These are phyloP conservation scores for Standfussiana lucernea DNA, from an alignment of 2,888 invertebrate species.

Conservation along the genomic window DNA sequence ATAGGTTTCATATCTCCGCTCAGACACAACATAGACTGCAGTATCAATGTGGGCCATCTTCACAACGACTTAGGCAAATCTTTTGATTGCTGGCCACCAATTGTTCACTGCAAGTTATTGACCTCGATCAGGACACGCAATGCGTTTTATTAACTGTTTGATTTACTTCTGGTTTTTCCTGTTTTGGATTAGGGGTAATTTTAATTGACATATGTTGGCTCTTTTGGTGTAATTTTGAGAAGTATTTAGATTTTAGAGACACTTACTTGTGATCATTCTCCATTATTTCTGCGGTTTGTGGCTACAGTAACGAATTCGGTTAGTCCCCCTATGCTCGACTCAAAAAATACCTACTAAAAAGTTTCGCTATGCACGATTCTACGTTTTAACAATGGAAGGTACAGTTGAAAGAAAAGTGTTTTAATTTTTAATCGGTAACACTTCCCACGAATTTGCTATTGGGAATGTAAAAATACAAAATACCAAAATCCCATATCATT, in stretches of 20 bases:
- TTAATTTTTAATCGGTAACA: too few relatives aligned
- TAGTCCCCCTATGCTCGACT: too few relatives aligned
- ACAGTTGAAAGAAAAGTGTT: too few relatives aligned
- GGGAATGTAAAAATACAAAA: background rate
- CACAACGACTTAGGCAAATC: conserved; percentile 49
- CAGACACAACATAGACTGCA: conserved; percentile 41
- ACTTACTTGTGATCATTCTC: background rate
- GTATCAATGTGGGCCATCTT: conserved; percentile 56
- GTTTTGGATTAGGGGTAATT: background rate
- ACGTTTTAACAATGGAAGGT: too few relatives aligned
- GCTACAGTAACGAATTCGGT: too few relatives aligned
- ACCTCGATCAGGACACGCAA: conserved; percentile 34
- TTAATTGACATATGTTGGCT: background rate
- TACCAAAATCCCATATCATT: conserved; percentile 14
- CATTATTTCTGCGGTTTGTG: background rate
- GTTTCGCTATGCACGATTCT: too few relatives aligned
- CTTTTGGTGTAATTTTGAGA: background rate
- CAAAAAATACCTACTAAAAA: too few relatives aligned
- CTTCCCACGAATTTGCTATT: too few relatives aligned
- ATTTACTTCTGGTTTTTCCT: conserved; percentile 7
- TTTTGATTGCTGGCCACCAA: conserved; percentile 37
- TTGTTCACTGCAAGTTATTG: conserved; percentile 43
- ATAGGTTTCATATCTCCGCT: conserved; percentile 19
- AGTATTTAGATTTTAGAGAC: background rate
- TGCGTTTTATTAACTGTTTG: conserved; percentile 10